Base-by-base conservation (phyloP, 2,113 vertebrate genomes). In the Zeus faber region DNA sequence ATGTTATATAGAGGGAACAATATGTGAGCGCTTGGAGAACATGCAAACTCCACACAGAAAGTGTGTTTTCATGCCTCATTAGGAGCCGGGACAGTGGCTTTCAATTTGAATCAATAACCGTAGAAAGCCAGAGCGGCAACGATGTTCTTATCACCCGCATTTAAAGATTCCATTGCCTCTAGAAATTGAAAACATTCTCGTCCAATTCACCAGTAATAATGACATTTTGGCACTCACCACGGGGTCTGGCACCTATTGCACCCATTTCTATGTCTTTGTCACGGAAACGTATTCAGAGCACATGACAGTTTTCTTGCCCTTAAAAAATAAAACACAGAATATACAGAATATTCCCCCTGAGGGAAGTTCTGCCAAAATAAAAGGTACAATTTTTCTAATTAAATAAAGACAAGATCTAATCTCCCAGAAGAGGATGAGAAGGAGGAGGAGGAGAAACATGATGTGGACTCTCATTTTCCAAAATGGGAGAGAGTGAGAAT, bases 11-110 rank as follows among this genome's bases (percentile, higher is more conserved):
- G n/a, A n/a, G n/a, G n/a, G n/a, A n/a, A n/a, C n/a, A n/a, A n/a
- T n/a, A n/a, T n/a, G n/a, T n/a, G n/a, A n/a, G n/a, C n/a, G n/a
- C n/a, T n/a, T 57, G 64, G 68, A 79, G 68, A 80, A n/a, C n/a
- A n/a, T n/a, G n/a, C n/a, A n/a, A n/a, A n/a, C n/a, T n/a, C n/a
- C n/a, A n/a, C n/a, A n/a, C 74, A 77, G 71, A 65, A 65, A 73
- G 72, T 74, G 68, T n/a, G 49, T 75, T 74, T 70, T 63, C 73
- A 78, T 67, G 83, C 81, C 62, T 72, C 75, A 73, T 85, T 87
- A 35, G 33, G 61, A 26, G 37, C 35, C 2, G 48, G 47, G 8
- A 25, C 74, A 69, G 54, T 48, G 60, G 62, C 43, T 68, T 74
- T 72, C 70, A 74, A 64, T 77, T 81, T 72, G 72, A 78, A 78